These are phyloP conservation scores for Euura saliciscinereae DNA, from an alignment of 1,140 invertebrate species.

Conservation along the genomic window DNA sequence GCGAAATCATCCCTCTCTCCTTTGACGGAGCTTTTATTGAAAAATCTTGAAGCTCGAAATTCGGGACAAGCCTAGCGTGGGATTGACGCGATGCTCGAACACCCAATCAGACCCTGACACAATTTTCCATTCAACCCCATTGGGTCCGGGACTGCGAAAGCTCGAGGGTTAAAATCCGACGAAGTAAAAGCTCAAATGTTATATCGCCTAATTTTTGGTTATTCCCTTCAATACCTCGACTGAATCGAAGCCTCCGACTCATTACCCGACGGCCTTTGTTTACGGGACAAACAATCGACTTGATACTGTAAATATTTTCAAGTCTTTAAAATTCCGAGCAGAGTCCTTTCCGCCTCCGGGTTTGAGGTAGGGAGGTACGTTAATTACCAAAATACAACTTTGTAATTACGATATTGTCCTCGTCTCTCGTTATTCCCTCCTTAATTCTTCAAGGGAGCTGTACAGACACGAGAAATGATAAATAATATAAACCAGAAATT, in stretches of 20 bases:
- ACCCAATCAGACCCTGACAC: background rate
- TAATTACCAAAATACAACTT: conserved; percentile 2
- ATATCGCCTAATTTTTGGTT: background rate
- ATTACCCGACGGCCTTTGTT: background rate
- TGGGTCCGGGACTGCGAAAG: background rate
- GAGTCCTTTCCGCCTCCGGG: background rate
- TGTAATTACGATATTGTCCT: background rate
- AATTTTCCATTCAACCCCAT: background rate
- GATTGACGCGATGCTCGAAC: background rate
- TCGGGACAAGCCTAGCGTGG: background rate
- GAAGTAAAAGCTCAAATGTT: background rate
- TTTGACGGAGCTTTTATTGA: too few species aligned
- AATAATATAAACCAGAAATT: too few species aligned
- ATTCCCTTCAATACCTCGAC: background rate
- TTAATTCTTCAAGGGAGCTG: background rate
- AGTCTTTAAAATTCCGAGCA: too few species aligned
- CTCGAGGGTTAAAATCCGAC: background rate
- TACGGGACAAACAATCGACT: background rate
- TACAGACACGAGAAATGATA: too few species aligned
- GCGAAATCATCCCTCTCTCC: too few species aligned
- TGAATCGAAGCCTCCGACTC: background rate
- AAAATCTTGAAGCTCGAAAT: background rate
- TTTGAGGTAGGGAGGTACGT: background rate
- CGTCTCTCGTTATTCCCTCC: background rate
- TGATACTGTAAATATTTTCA: too few species aligned